Evolutionary conservation across 2,113 vertebrate genomes (phyloP).

Genomic region (Callipepla californica): DNA sequence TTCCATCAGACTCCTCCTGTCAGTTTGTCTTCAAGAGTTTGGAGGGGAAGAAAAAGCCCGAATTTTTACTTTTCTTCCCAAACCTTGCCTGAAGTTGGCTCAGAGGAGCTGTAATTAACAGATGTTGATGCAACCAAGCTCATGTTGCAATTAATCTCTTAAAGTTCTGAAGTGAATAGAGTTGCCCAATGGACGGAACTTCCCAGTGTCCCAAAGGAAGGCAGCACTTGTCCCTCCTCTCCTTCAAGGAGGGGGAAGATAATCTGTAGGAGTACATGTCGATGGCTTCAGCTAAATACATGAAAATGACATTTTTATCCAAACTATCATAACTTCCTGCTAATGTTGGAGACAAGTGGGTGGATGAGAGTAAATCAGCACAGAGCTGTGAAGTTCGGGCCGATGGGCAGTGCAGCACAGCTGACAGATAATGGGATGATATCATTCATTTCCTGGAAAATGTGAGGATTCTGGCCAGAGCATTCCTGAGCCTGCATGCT

Average conservation of each 20-base stretch:
- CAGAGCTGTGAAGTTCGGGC: slow-evolving; percentile 1
- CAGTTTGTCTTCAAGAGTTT: background rate
- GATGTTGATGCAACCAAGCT: background rate
- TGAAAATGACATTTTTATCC: background rate
- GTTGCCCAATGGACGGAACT: background rate
- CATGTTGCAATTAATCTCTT: background rate
- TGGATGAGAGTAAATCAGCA: slow-evolving; percentile 22
- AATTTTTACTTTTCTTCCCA: background rate
- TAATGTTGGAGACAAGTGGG: background rate
- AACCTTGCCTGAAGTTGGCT: background rate
- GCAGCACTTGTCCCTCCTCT: background rate
- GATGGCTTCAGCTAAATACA: background rate
- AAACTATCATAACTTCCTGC: background rate
- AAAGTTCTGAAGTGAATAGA: background rate
- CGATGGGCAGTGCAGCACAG: slow-evolving; percentile 32
- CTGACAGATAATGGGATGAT: slow-evolving; percentile 60
- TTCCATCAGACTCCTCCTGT: background rate
- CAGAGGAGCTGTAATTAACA: background rate
- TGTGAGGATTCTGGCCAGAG: slow-evolving; percentile 17
- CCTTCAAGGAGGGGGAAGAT: background rate
- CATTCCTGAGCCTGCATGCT: background rate
- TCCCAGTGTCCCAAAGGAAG: background rate
- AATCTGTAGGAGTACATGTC: background rate
- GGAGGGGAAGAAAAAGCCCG: background rate
- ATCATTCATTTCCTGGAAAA: slow-evolving; percentile 73